Evolutionary conservation across 2,113 vertebrate species (phyloP), one percentile per base, ranked within the genome.

Genomic region (Elaphurus davidianus): DNA sequence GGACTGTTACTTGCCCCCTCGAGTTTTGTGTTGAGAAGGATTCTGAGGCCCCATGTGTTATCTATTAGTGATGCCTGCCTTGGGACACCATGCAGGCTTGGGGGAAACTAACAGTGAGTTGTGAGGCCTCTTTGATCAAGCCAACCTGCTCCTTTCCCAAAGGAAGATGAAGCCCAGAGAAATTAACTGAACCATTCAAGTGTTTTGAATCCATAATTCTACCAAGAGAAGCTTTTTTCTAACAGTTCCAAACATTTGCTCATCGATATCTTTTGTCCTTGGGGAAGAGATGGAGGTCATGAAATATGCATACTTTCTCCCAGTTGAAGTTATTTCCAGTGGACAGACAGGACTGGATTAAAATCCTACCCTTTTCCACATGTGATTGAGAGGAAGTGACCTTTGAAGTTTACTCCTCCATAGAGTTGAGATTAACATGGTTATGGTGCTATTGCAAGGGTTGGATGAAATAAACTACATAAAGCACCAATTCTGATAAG

Each of bases 191-290:
- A 55, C 40, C 40, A 9, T 57, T 95, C 88, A 86, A 36, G 71
- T 62, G 55, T 82, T 86, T 91, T 43, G 28, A 89, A 45, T 55
- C 87, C 82, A 50, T 84, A 94, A 76, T 88, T 94, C 76, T 87
- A 59, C 62, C 55, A 36, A 2, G 36, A 33, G n/a, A 10, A 76
- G 59, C 0, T 0, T 98, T 98, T 98, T 87, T 79, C 47, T 94
- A 83, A 97, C 28, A 67, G 82, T 33, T 95, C n/a, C 30, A 78
- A 87, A 74, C 62, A 85, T 86, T 97, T 91, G 57, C 16, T 67
- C 27, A 78, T 92, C 33, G 12, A 21, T 82, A 71, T 15, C 17
- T 60, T 74, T 52, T n/a, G 62, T 60, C 57, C 78, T 88, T 57
- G 2, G 25, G 55, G 85, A 30, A 60, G 7, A 5, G 16, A 13